Evolutionary conservation across 1,140 invertebrate genomes (phyloP).

Genomic region (Drosophila tristis): DNA sequence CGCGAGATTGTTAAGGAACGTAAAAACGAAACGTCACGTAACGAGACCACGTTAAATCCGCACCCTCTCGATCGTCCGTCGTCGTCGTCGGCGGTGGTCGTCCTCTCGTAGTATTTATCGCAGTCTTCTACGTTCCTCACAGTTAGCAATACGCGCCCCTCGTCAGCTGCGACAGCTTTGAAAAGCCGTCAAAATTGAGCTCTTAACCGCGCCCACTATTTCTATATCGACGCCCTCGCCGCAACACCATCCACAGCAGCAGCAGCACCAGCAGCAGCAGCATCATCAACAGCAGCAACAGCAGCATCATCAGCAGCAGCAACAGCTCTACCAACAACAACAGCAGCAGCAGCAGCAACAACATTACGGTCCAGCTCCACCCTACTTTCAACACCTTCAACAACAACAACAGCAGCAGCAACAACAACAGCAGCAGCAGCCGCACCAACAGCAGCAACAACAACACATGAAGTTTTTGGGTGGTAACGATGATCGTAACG

Average conservation of each 20-base stretch:
- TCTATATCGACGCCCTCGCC: constrained; percentile 75
- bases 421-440: constrained; percentile 29
- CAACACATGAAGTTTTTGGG: constrained; percentile 84
- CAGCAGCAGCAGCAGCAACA: constrained; percentile 51
- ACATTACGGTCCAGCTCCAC: constrained; percentile 57
- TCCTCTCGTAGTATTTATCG: background rate
- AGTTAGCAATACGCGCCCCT: constrained; percentile 75
- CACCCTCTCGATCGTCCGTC: constrained; percentile 17
- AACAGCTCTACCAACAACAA: constrained; percentile 29
- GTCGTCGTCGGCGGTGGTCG: constrained; percentile 19
- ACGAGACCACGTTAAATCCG: too few species aligned
- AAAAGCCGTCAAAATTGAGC: constrained; percentile 84
- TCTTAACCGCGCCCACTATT: constrained; percentile 80
- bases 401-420: constrained; percentile 26
- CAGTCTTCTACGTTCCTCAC: constrained; percentile 1
- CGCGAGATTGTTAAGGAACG: too few species aligned
- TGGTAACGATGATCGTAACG: constrained; percentile 81
- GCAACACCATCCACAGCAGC: constrained; percentile 27
- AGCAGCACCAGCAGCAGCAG: constrained; percentile 11
- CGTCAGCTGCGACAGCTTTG: constrained; percentile 63
- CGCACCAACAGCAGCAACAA: constrained; percentile 39
- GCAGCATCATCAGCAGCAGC: constrained; percentile 28
- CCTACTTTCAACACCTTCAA: constrained; percentile 52
- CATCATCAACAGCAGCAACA: constrained; percentile 30
- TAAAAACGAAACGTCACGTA: background rate